Evolutionary conservation across 2,797 vertebrate genomes (phyloP), one percentile per base, ranked within the genome.

Genomic region (Echeneis naucrates): DNA sequence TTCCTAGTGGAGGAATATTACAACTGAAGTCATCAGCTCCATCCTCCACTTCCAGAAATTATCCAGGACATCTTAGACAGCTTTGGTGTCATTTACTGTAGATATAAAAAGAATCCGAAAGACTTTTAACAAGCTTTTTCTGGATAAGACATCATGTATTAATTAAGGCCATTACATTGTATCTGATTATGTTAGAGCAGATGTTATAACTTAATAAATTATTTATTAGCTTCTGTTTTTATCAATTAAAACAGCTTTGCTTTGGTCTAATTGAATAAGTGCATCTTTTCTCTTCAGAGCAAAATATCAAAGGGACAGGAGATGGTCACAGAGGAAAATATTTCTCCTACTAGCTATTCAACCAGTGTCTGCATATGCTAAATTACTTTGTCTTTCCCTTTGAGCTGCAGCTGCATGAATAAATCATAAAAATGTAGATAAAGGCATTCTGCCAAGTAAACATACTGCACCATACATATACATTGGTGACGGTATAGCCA

Each of bases 361-460:
- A 77, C 86, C 51, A 44, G 24, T 84, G 65, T 74, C 65, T 72
- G 62, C 51, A 61, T 61, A 51, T n/a, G 21, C 35, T 68, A 51
- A 77, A 80, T 81, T 68, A 76, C 60, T 70, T 77, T 75, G 78
- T 70, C 75, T 82, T 77, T 77, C 47, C 32, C 30, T 68, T 61
- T 81, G 63, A 88, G 87, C 82, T 78, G 57, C 62, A 76, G 72
- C 74, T 77, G 71, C 76, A 85, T 67, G 67, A 78, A 79, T 83
- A 83, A 87, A 87, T 85, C 66, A 84, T 71, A 75, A 42, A 83
- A 79, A 69, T 75, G 67, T 67, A 77, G 82, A 85, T 80, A 80
- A 75, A 66, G 71, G 77, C 61, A 56, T 75, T 72, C 66, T 77
- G 72, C 78, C 80, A 86, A 78, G 78, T 72, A 83, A 85, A 86